phyloP scores from a whole-genome alignment of 2,888 invertebrate genomes.

The Clitarchus hookeri region DNA sequence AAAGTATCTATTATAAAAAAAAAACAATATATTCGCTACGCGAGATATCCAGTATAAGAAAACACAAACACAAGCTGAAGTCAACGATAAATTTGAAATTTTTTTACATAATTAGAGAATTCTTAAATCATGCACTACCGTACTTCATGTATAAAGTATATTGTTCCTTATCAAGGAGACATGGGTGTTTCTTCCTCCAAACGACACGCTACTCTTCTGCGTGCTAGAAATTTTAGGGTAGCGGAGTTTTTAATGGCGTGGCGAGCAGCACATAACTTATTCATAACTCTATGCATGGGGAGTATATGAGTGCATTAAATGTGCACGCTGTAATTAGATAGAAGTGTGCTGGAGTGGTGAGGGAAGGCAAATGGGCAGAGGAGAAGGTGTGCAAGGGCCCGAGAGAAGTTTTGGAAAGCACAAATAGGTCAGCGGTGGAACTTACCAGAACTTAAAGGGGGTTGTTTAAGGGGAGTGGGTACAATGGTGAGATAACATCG shows the following conservation, averaged over 20 bases:
- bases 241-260: slow-evolving; percentile 20
- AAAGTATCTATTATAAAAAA: too few species aligned
- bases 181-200: not conserved
- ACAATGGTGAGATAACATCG: not conserved
- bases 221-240: not conserved
- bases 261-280: slow-evolving; percentile 26
- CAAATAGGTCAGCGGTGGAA: not conserved
- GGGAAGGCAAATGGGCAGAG: not conserved
- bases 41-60: too few species aligned
- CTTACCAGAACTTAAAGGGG: too few species aligned
- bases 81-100: too few species aligned
- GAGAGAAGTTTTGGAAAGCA: not conserved
- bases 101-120: not conserved
- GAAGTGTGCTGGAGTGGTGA: not conserved
- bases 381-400: not conserved
- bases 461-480: not conserved
- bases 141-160: not conserved
- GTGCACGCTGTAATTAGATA: slow-evolving; percentile 24
- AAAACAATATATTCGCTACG: too few species aligned
- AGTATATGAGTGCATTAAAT: slow-evolving; percentile 24
- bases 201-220: not conserved
- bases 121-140: not conserved
- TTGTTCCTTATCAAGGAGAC: not conserved
- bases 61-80: too few species aligned
- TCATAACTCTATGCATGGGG: slow-evolving; percentile 25